Evolutionary conservation across 2,797 vertebrate genomes (phyloP), one percentile per base, ranked within the genome.

Genomic region (Coregonus sp.): DNA sequence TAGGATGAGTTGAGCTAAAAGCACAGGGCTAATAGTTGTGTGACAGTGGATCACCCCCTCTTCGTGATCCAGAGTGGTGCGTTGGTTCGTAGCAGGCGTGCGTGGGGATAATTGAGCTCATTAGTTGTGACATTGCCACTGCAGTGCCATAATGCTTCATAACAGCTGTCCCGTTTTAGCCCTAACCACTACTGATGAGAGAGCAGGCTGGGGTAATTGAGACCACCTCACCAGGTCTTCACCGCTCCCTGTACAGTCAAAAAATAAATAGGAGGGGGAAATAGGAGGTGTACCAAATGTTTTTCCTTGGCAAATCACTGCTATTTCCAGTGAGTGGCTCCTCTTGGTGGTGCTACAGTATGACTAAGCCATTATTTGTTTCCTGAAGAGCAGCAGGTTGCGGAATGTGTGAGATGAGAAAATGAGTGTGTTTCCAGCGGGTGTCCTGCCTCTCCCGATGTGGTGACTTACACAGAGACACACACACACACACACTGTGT

Each of bases 331-430:
- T 25, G 59, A 63, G 59, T 63, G 59, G 59, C 59, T 63, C 59
- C 59, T 29, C 59, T 63, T 11, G 59, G 59, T 88, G 76, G 80
- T 81, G 83, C 61, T 33, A 31, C 65, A 67, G 14, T 89, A 84
- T 89, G 90, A 92, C 88, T 88, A 89, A 92, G 90, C 85, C 89
- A 89, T 92, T 91, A 91, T 90, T 91, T 86, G 89, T 91, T 92
- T 93, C 89, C 90, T 89, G 86, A 87, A 84, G 81, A 91, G 88
- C 90, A 93, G 91, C 89, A 87, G 89, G 89, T 91, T 84, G 81
- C 85, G 77, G 88, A 87, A 83, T 84, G 86, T 92, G 88, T 86
- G 85, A 93, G 86, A 91, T 90, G 89, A 90, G 90, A 90, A 91
- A 91, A 91, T 90, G 78, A 92, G 86, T 81, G 78, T 84, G 83